These are phyloP conservation scores for Acrossocheilus fasciatus DNA, from an alignment of 2,797 vertebrate genomes.

Conservation along the genomic window DNA sequence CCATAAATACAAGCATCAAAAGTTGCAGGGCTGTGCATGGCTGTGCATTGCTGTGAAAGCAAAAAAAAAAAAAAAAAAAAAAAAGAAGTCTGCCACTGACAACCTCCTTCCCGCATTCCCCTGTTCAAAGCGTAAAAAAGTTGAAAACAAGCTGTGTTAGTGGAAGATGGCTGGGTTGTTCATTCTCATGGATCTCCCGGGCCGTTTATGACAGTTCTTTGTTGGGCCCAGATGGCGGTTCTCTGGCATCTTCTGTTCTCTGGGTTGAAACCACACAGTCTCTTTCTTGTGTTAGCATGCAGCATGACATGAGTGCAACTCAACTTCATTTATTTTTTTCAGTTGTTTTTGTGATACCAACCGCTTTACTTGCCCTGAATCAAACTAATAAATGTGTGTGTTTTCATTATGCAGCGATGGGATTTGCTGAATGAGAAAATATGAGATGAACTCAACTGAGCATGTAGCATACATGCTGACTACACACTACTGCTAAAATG, in stretches of 20 bases:
- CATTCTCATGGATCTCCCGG: slow-evolving; percentile 55
- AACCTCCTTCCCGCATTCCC: slow-evolving; percentile 32
- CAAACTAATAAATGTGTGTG: slow-evolving; percentile 44
- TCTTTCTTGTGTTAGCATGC: slow-evolving; percentile 42
- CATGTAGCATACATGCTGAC: slow-evolving; percentile 54
- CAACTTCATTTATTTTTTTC: slow-evolving; percentile 37
- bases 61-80: not conserved
- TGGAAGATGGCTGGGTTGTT: slow-evolving; percentile 58
- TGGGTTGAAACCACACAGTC: slow-evolving; percentile 47
- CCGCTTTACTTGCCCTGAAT: slow-evolving; percentile 27
- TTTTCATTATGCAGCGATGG: slow-evolving; percentile 45
- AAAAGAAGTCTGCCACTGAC: slow-evolving; percentile 24
- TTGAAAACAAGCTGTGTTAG: slow-evolving; percentile 41
- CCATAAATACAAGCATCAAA: slow-evolving; percentile 33
- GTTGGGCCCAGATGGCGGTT: slow-evolving; percentile 60
- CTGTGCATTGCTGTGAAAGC: not conserved
- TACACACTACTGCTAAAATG: slow-evolving; percentile 40
- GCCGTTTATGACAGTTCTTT: slow-evolving; percentile 61
- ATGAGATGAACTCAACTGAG: slow-evolving; percentile 49
- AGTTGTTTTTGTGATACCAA: slow-evolving; percentile 36
- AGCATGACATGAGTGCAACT: slow-evolving; percentile 43
- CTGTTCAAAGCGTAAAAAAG: slow-evolving; percentile 53
- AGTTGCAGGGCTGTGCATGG: not conserved
- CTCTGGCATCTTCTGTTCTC: slow-evolving; percentile 53
- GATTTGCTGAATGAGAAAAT: slow-evolving; percentile 49